phyloP scores from a whole-genome alignment of 2,888 invertebrate genomes.

The Pollenia griseotomentosa region DNA sequence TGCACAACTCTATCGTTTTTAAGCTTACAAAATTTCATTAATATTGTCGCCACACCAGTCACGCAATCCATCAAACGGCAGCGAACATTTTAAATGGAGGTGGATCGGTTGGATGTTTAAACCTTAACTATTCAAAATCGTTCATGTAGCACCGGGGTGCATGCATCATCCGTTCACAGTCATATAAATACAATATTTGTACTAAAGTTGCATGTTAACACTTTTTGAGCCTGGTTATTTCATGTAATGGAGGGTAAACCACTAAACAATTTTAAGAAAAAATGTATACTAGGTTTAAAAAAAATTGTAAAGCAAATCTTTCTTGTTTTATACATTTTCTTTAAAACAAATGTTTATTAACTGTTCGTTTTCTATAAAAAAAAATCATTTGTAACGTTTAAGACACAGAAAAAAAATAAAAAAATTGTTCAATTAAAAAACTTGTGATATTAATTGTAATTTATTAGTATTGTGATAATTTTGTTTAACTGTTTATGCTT shows the following conservation, averaged over 20 bases:
- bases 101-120: slow-evolving; percentile 21
- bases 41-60: slow-evolving; percentile 59
- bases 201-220: slow-evolving; percentile 47
- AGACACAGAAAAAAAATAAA: too few species aligned
- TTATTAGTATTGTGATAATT: too few species aligned
- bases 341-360: not conserved
- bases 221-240: slow-evolving; percentile 37
- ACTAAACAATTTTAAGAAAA: slow-evolving; percentile 14
- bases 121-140: slow-evolving; percentile 12
- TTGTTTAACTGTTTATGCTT: too few species aligned
- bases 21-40: slow-evolving; percentile 66
- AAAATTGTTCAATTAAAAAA: too few species aligned
- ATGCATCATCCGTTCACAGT: slow-evolving; percentile 15
- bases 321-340: too few species aligned
- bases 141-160: slow-evolving; percentile 49
- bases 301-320: too few species aligned
- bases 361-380: not conserved
- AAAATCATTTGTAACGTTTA: not conserved
- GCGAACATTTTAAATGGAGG: slow-evolving; percentile 1
- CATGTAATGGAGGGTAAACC: slow-evolving; percentile 11
- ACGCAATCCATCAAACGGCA: slow-evolving; percentile 62
- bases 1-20: slow-evolving; percentile 45
- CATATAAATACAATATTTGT: slow-evolving; percentile 44
- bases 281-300: not conserved
- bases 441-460: too few species aligned